Evolutionary conservation across 2,113 vertebrate species (phyloP).

Genomic region (Elephantulus edwardii): DNA sequence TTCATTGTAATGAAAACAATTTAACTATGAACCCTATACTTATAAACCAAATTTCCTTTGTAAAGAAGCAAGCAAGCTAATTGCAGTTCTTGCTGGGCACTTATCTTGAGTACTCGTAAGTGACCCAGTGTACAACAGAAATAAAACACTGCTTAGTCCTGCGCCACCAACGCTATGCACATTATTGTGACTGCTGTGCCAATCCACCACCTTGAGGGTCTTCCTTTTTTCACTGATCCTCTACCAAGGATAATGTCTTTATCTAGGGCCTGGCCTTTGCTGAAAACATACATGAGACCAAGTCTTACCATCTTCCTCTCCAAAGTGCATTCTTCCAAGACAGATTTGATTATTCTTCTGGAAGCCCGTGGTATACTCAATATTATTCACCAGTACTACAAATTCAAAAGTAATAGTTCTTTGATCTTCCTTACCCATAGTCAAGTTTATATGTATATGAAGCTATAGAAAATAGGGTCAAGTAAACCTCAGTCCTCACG

Average conservation of each 20-base stretch:
- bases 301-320: not conserved
- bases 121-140: not conserved
- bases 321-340: not conserved
- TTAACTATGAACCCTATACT: not conserved
- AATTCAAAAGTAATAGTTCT: not conserved
- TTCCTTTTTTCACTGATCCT: not conserved
- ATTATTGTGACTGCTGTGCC: not conserved
- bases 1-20: not conserved
- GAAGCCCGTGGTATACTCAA: not conserved
- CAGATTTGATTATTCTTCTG: not conserved
- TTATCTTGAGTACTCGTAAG: not conserved
- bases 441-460: not conserved
- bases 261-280: not conserved
- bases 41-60: not conserved
- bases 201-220: not conserved
- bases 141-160: not conserved
- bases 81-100: not conserved
- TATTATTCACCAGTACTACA: not conserved
- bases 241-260: not conserved
- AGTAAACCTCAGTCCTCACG: not conserved
- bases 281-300: not conserved
- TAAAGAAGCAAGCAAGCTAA: slow-evolving; percentile 13
- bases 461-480: not conserved
- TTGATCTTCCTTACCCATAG: not conserved
- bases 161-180: not conserved